Base-by-base conservation (phyloP, 1,140 invertebrate genomes). In the Caerostris extrusa region DNA sequence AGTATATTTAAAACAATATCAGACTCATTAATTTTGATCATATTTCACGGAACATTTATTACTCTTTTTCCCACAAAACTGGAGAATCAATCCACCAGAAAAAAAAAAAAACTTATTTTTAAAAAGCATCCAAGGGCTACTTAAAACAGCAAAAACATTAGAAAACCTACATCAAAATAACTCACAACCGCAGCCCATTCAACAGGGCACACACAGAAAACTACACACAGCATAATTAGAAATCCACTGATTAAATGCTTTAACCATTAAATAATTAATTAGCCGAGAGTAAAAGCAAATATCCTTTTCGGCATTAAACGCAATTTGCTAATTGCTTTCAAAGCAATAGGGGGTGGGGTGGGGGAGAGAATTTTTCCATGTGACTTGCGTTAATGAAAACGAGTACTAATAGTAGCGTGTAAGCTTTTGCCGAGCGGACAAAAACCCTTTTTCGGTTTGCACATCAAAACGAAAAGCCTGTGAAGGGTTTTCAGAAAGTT, bases 301-400 rank as follows among this genome's bases (percentile, higher is more conserved):
- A 83, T 56, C 82, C 71, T 77, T 77, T 77, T 77, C 71, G 71
- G 82, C 53, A 83, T 83, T 57, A 83, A 83, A 83, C n/a, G 82
- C 82, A 83, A 83, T 83, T 58, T 34, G 82, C 55, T 83, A 83
- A 83, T 83, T 83, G 82, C 56, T 57, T 83, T 83, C 56, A 83
- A 83, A 83, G 82, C 82, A 83, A 83, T 19, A 57, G 55, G 17
- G 82, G 19, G 7, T 1, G 17, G 82, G 19, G 7, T 1, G 17
- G 17, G 3, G 1, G 61, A 10, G 57, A 77, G 71, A 77, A 77
- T 53, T 77, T 77, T 77, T 77, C 71, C 71, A 50, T 50, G 50
- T 5, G 34, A 5, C 71, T 77, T 50, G 71, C 71, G 53, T 53
- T 77, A 77, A 50, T 12, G 50, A 50, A 34, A 77, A 77, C 71